phyloP scores from a whole-genome alignment of 2,113 vertebrate species.

The Tetrao urogallus region DNA sequence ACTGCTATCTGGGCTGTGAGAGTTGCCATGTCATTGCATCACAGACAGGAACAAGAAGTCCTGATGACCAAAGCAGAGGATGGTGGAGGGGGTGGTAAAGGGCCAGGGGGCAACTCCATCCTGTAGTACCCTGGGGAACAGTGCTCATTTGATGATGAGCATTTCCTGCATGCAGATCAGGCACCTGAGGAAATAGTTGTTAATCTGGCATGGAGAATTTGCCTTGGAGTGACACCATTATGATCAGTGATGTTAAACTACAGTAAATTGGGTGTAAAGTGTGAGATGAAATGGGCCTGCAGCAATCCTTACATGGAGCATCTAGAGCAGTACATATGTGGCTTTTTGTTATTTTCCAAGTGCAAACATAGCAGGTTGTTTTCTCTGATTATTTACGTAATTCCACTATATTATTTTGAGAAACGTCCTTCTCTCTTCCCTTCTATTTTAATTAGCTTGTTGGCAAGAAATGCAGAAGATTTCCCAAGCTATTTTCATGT shows the following conservation, averaged over 20 bases:
- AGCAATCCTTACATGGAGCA: not conserved
- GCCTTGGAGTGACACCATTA: not conserved
- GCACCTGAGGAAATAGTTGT: not conserved
- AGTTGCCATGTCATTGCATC: not conserved
- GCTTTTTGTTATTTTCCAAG: not conserved
- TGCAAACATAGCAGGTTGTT: not conserved
- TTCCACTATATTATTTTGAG: slow-evolving; percentile 2
- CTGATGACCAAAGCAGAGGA: not conserved
- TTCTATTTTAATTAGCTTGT: slow-evolving; percentile 42
- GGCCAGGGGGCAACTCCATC: not conserved
- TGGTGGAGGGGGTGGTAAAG: not conserved
- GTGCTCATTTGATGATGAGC: not conserved
- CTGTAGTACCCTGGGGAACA: not conserved
- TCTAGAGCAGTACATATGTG: not conserved
- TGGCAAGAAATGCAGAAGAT: slow-evolving; percentile 21
- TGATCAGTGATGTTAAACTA: not conserved
- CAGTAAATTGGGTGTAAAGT: not conserved
- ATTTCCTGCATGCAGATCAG: not conserved
- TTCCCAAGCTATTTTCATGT: slow-evolving; percentile 19
- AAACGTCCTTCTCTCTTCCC: not conserved
- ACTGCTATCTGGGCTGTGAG: not conserved
- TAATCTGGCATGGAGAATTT: not conserved
- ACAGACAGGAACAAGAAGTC: not conserved
- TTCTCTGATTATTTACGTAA: slow-evolving; percentile 4
- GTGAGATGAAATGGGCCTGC: not conserved